Percentiles rank a stretch among this genome's conserved stretches.
phyloP scores from a whole-genome alignment of 2,888 invertebrate species.

The Drosophila quinaria region DNA sequence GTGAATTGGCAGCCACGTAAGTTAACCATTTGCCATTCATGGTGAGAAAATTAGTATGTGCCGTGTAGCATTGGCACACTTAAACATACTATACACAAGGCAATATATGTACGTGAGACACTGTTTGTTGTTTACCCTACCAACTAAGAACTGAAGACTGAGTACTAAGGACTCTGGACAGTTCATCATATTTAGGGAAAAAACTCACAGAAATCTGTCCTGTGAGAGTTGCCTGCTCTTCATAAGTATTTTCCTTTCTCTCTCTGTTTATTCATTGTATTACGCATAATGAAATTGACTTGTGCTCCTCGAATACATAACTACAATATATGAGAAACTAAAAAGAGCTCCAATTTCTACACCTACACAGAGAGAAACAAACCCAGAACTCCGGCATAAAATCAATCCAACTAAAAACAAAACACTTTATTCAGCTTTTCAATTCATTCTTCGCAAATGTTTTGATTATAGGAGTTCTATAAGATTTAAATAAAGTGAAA shows the following conservation, averaged over 20 bases:
- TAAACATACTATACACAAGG: constrained; percentile 16
- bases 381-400: too few species aligned
- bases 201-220: constrained; percentile 24
- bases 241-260: neutral
- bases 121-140: constrained; percentile 20
- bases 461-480: too few species aligned
- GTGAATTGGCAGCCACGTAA: constrained; percentile 38
- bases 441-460: too few species aligned
- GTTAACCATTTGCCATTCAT: constrained; percentile 52
- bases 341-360: neutral
- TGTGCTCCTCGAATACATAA: constrained; percentile 28
- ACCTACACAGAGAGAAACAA: neutral
- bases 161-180: constrained; percentile 19
- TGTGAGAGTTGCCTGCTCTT: constrained; percentile 14
- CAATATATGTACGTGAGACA: constrained; percentile 15
- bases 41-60: constrained; percentile 56
- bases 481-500: too few species aligned
- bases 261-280: constrained; percentile 23
- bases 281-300: constrained; percentile 43
- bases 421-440: too few species aligned
- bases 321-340: constrained; percentile 4
- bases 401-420: too few species aligned
- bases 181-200: constrained; percentile 30
- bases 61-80: constrained; percentile 31
- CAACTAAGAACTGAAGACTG: constrained; percentile 1